phyloP scores from a whole-genome alignment of 2,888 invertebrate genomes.

The Stenolophus ochropezus region DNA sequence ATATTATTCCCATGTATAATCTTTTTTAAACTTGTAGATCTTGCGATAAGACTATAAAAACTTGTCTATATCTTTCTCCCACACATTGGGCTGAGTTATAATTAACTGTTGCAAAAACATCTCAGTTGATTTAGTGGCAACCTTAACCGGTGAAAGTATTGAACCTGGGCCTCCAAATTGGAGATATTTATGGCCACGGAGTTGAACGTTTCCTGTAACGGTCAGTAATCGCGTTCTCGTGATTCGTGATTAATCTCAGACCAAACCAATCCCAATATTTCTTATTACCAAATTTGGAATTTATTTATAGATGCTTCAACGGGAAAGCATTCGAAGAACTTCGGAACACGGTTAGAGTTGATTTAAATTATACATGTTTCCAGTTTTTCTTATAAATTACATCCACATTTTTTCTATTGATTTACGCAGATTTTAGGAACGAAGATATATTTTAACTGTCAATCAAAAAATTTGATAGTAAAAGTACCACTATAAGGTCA shows the following conservation, averaged over 20 bases:
- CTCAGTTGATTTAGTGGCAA: not conserved
- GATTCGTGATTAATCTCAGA: constrained; percentile 12
- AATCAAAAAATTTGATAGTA: too few relatives aligned
- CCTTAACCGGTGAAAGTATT: constrained; percentile 28
- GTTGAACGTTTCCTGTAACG: constrained; percentile 14
- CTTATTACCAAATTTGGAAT: not conserved
- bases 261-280: not conserved
- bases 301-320: constrained; percentile 11
- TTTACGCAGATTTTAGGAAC: too few relatives aligned
- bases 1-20: too few relatives aligned
- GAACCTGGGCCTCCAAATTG: constrained; percentile 19
- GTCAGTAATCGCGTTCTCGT: not conserved
- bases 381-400: too few relatives aligned
- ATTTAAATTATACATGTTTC: not conserved
- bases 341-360: not conserved
- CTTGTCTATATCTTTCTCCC: not conserved
- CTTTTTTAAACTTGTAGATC: not conserved
- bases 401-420: too few relatives aligned
- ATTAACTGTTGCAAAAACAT: not conserved
- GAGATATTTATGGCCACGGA: not conserved
- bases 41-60: not conserved
- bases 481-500: too few relatives aligned
- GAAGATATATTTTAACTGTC: too few relatives aligned
- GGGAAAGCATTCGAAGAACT: not conserved
- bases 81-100: not conserved